Base-by-base conservation (phyloP, 2,113 vertebrate species). In the Piprites chloris region DNA sequence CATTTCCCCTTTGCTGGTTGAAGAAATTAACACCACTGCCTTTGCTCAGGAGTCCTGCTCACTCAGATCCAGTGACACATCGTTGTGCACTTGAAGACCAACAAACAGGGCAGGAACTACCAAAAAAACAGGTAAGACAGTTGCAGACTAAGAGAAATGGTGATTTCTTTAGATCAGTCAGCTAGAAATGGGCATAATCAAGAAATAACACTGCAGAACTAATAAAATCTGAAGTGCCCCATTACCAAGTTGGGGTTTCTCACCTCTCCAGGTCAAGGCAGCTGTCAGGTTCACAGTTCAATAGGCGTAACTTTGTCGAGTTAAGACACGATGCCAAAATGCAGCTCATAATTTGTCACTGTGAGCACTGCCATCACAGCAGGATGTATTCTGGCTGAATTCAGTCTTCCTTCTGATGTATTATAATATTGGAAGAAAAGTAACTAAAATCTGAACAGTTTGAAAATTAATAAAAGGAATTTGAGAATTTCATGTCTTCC, bases 121-220 rank as follows among this genome's bases (percentile, higher is more conserved):
- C 67, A 90, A 69, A 44, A 44, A 75, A 94, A 87, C 15, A 65
- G 19, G 87, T 37, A 37, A 95, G 65, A 67, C 19, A 35, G 47
- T 26, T 5, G 7, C 35, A 78, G 28, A 27, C 2, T 1, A 66
- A 74, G 23, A 42, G 30, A 87, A 91, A 67, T 24, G 5, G 47
- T 39, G 35, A 75, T 91, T 85, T 89, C 56, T 84, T 82, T 44
- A 68, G 16, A 61, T 87, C 39, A 75, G 74, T 21, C 69, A 94
- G 56, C 4, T 62, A 94, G 41, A 90, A 94, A 73, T 24, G 10
- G 52, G 17, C 16, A 75, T 78, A 87, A 63, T 56, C 39, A 65
- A 94, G n/a, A 3, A 72, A 33, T 77, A 78, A 12, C 16, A 12
- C 35, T 28, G 68, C 50, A 95, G 86, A 94, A 86, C 19, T 63